Percentiles rank a stretch among this genome's conserved stretches.
These are phyloP conservation scores for Mythimna albipuncta DNA, from an alignment of 2,888 invertebrate genomes.

Conservation along the genomic window DNA sequence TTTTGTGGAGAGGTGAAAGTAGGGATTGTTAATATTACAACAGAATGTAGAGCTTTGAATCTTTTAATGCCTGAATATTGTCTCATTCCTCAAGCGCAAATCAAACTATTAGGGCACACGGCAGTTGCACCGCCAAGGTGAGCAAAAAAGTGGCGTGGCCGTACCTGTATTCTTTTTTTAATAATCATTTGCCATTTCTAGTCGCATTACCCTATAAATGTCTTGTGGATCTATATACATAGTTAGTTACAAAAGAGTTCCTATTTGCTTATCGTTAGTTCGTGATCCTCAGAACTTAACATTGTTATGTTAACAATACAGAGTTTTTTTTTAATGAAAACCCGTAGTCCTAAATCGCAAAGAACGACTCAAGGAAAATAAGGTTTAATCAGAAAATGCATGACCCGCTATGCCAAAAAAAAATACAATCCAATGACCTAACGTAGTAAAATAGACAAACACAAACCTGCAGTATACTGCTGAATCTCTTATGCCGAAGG, in stretches of 20 bases:
- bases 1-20: background rate
- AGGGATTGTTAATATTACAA: background rate
- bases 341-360: no score
- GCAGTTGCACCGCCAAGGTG: no score
- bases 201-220: background rate
- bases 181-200: background rate
- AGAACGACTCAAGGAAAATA: no score
- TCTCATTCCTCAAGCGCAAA: background rate
- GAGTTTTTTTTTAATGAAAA: no score
- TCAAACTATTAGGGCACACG: no score
- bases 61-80: background rate
- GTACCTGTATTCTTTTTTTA: background rate
- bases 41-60: background rate
- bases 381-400: no score
- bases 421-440: background rate
- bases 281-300: no score
- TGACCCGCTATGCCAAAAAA: no score
- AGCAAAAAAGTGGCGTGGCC: no score
- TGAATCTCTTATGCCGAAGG: conserved; percentile 97
- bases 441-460: conserved; percentile 67
- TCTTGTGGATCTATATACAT: no score
- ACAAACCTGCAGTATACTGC: conserved; percentile 95
- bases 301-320: no score
- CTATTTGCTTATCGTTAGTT: background rate
- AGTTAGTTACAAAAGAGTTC: background rate